These are phyloP conservation scores for Eospalax fontanierii DNA, from an alignment of 2,797 vertebrate genomes.

Conservation along the genomic window DNA sequence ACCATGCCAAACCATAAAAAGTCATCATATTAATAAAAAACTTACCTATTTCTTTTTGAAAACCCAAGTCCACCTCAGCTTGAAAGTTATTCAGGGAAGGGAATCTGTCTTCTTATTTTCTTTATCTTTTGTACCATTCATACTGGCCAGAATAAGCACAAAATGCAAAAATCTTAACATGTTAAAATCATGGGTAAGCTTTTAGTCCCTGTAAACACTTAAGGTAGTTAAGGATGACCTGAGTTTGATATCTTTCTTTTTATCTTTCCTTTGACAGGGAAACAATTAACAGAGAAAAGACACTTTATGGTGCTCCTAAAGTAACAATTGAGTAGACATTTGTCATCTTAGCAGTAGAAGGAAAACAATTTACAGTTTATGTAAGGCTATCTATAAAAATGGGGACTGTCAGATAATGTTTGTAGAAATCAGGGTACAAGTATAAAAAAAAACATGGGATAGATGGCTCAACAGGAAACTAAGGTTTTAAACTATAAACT, in stretches of 20 bases:
- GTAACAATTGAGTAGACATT: not conserved
- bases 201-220: constrained; percentile 21
- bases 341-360: constrained; percentile 16
- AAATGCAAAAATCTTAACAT: not conserved
- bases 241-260: constrained; percentile 53
- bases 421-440: not conserved
- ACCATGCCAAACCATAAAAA: not conserved
- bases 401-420: constrained; percentile 42
- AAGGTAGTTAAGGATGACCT: constrained; percentile 55
- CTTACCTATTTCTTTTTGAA: not conserved
- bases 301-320: constrained; percentile 30
- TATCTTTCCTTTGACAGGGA: constrained; percentile 66
- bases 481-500: not conserved
- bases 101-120: not conserved
- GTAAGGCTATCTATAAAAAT: constrained; percentile 27
- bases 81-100: not conserved
- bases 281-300: constrained; percentile 60
- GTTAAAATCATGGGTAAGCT: not conserved
- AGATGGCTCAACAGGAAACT: not conserved
- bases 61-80: not conserved
- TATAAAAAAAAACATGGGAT: not conserved
- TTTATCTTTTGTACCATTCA: not conserved
- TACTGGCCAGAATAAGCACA: not conserved
- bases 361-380: constrained; percentile 27
- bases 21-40: not conserved